Evolutionary conservation across 2,888 invertebrate genomes (phyloP).

Genomic region (Chydorus sphaericus): DNA sequence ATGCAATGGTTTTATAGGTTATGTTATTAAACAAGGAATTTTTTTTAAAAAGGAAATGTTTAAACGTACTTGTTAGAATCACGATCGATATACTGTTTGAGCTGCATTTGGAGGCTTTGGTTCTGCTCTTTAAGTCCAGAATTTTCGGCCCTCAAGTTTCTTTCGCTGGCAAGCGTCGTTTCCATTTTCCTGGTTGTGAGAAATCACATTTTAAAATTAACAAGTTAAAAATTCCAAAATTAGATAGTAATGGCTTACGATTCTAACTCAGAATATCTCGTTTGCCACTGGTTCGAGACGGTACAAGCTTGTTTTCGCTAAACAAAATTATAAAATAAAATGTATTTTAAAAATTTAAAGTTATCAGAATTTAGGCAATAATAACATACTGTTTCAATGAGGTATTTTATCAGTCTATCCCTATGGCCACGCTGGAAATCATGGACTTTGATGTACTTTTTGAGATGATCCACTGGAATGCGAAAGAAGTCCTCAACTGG

Average conservation of each 20-base stretch:
- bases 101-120: too few species aligned
- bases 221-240: too few species aligned
- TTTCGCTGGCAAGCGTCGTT: too few species aligned
- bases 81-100: too few species aligned
- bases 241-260: not conserved
- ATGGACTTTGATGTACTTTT: not conserved
- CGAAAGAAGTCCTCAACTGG: not conserved
- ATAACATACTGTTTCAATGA: not conserved
- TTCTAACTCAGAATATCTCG: not conserved
- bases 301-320: not conserved
- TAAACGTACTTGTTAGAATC: too few species aligned
- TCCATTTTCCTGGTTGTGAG: too few species aligned
- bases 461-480: not conserved
- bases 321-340: not conserved
- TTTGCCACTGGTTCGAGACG: not conserved
- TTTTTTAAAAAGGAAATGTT: too few species aligned
- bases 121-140: too few species aligned
- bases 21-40: too few species aligned
- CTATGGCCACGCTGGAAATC: not conserved
- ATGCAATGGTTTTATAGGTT: too few species aligned
- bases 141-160: too few species aligned
- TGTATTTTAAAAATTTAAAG: not conserved
- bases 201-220: too few species aligned
- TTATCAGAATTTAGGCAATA: not conserved
- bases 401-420: not conserved